Percentiles rank a stretch among this genome's conserved stretches.
These are phyloP conservation scores for Tachysurus fulvidraco DNA, from an alignment of 2,113 vertebrate genomes.

Conservation along the genomic window DNA sequence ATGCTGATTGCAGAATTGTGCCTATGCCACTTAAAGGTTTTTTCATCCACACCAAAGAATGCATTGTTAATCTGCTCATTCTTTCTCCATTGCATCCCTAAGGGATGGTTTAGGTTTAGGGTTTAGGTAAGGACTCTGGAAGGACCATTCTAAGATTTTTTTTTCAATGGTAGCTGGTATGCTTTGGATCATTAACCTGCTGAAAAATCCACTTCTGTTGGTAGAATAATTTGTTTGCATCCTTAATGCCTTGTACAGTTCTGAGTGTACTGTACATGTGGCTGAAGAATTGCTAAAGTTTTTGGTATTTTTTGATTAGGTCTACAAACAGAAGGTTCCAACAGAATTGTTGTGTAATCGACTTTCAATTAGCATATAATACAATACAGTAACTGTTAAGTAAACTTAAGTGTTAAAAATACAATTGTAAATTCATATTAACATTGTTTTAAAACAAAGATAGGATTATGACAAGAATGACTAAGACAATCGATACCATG, in stretches of 20 bases:
- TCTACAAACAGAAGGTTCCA: neutral
- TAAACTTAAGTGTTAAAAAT: neutral
- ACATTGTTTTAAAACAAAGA: neutral
- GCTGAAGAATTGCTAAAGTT: neutral
- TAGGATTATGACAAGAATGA: neutral
- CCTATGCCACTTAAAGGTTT: neutral
- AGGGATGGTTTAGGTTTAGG: neutral
- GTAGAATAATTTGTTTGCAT: no score
- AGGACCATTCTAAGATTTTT: neutral
- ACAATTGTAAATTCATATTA: neutral
- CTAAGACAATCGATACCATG: neutral
- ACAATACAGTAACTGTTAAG: neutral
- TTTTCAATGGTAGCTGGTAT: neutral
- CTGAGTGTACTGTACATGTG: neutral
- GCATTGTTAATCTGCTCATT: neutral
- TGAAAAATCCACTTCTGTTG: no score
- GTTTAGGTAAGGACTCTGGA: neutral
- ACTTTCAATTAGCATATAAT: neutral
- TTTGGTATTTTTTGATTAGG: neutral
- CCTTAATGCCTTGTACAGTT: neutral
- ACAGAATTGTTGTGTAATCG: neutral
- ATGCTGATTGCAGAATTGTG: neutral
- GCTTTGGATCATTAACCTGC: no score
- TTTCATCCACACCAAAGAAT: neutral
- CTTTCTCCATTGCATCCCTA: neutral